A percentile compares a stretch with the other conserved stretches of the same genome.
Conservation (phyloP, 2,113 vertebrate species). For the Lamprologus sp. region DNA sequence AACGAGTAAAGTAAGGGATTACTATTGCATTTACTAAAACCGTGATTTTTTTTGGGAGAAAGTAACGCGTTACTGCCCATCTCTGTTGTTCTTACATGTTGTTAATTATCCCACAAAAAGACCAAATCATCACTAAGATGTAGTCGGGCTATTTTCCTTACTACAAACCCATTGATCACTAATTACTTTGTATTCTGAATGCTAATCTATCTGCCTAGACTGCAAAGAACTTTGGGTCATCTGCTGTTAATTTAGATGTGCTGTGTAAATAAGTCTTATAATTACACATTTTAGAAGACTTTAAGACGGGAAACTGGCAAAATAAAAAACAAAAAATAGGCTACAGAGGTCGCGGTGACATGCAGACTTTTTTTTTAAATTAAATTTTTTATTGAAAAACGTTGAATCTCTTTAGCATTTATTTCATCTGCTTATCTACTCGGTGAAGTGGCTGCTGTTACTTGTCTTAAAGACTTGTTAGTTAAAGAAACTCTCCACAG, state of each 20-base stretch:
- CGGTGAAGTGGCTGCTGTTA: background rate
- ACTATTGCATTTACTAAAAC: no score
- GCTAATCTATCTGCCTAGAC: background rate
- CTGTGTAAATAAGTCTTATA: background rate
- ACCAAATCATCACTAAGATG: background rate
- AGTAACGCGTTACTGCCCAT: no score
- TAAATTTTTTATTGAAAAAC: background rate
- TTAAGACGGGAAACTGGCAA: fast-evolving
- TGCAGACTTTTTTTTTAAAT: fast-evolving
- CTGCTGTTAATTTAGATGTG: background rate
- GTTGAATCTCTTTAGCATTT: background rate
- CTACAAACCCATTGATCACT: fast-evolving
- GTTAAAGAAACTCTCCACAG: background rate
- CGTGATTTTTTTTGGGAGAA: no score
- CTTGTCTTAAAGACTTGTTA: background rate
- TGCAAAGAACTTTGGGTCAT: background rate
- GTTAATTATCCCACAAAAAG: background rate
- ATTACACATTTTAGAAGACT: background rate
- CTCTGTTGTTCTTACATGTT: background rate
- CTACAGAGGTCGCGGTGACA: background rate
- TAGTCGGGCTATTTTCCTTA: background rate
- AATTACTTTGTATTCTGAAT: background rate
- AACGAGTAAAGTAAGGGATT: no score
- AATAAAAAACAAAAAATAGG: background rate
- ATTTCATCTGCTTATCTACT: background rate